Evolutionary conservation across 1,140 invertebrate genomes (phyloP), one percentile per base, ranked within the genome.

Genomic region (Laupala kohalensis): DNA sequence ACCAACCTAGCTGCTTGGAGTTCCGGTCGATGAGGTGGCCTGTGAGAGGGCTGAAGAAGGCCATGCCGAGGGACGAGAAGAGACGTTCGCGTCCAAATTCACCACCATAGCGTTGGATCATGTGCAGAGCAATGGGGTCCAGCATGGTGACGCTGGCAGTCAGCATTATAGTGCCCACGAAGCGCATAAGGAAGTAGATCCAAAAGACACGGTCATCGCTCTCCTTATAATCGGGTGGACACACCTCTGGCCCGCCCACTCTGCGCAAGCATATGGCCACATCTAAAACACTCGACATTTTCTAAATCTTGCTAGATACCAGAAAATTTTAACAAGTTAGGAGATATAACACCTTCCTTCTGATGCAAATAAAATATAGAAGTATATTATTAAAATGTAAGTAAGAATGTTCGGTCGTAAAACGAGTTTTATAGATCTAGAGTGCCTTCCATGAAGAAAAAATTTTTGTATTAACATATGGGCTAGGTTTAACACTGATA

Each of bases 81-180:
- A 93, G 79, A 72, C 90, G 83, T 76, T 93, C 90, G 76, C 89
- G 84, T 12, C 92, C 92, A 78, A 92, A 92, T 78, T 92, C 89
- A 1, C 90, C 90, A 0, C 89, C 88, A 77, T 89, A 89, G 77
- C 90, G 87, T 78, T 91, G 88, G 74, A 92, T 90, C 85, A 93
- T 88, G 0, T 87, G 90, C 13, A 94, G 78, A 3, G 90, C 89
- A 67, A 92, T 92, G 1, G 92, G 91, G 80, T 94, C 91, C 85
- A 93, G 87, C 70, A 93, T 89, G 12, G 89, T 91, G 1, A 92
- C 89, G 9, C 88, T 89, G 25, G 89, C 89, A 2, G 87, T 88
- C 72, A 90, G 79, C 85, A 91, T 90, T 3, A 90, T 87, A 6
- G 87, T 90, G 2, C 87, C 91, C 72, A 91, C 79, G 74, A 92